A percentile compares a stretch with the other conserved stretches of the same genome.
Evolutionary conservation across 2,113 vertebrate genomes (phyloP).

Genomic region (Willisornis vidua): DNA sequence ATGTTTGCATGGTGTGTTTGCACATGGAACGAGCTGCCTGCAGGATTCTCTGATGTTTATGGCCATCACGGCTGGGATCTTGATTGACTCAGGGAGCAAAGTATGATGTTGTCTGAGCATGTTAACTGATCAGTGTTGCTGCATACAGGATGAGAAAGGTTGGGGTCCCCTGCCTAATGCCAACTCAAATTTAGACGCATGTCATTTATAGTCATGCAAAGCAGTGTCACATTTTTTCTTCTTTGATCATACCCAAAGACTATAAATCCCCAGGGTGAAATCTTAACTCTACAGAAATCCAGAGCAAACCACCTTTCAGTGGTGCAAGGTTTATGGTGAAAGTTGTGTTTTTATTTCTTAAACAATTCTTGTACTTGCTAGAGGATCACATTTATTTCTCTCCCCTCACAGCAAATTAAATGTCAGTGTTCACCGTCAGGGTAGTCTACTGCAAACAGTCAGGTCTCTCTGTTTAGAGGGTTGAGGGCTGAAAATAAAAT

Average conservation of each 20-base stretch:
- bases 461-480: background rate
- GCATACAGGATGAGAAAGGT: constrained; percentile 7
- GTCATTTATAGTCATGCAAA: constrained; percentile 28
- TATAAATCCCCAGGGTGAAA: constrained; percentile 42
- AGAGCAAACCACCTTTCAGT: background rate
- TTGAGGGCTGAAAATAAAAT: background rate
- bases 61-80: constrained; percentile 35
- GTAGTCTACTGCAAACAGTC: background rate
- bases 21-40: constrained; percentile 39
- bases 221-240: background rate
- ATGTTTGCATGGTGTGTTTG: constrained; percentile 37
- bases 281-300: constrained; percentile 5
- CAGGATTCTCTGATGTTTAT: constrained; percentile 67
- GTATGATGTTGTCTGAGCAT: constrained; percentile 7
- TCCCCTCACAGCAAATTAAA: background rate
- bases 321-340: background rate
- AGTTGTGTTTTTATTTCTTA: background rate
- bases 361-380: background rate
- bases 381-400: background rate
- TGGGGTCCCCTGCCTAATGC: constrained; percentile 38
- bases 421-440: background rate
- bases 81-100: background rate
- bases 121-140: background rate
- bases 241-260: constrained; percentile 43
- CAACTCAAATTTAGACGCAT: constrained; percentile 25